Evolutionary conservation across 2,797 vertebrate species (phyloP).

Genomic region (Diplodus sargus): DNA sequence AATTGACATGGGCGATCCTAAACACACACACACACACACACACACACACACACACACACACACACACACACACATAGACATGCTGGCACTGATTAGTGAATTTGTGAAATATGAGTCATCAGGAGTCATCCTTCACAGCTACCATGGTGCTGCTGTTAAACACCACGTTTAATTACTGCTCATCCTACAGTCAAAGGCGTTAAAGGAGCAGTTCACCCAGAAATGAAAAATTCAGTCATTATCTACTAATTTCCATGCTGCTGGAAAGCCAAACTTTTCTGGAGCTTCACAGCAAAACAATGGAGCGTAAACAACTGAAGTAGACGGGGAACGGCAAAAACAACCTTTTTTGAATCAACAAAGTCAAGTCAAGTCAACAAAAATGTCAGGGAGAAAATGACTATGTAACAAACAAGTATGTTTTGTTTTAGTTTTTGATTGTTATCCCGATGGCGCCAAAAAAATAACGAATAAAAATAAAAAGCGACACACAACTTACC

Average conservation of each 20-base stretch:
- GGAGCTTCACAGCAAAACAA: no score
- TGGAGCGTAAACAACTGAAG: no score
- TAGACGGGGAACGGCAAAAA: no score
- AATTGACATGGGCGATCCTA: constrained; percentile 32
- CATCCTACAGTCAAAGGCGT: constrained; percentile 1
- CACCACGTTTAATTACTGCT: constrained; percentile 55
- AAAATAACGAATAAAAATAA: not conserved
- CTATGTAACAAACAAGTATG: not conserved
- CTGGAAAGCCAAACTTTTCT: no score
- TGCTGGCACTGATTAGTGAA: constrained; percentile 51
- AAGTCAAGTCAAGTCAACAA: constrained; percentile 5
- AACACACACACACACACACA: constrained; percentile 11
- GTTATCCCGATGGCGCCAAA: not conserved
- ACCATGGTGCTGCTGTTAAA: constrained; percentile 51
- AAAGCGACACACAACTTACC: constrained; percentile 64
- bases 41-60: constrained; percentile 3
- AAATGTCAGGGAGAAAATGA: not conserved
- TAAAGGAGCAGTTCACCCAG: no score
- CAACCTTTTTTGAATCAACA: not conserved
- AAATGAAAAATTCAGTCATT: no score
- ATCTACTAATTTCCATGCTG: no score
- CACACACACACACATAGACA: constrained; percentile 16
- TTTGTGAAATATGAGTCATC: constrained; percentile 71
- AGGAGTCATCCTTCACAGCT: constrained; percentile 57
- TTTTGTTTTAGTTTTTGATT: not conserved